Base-by-base conservation (phyloP, 2,888 invertebrate species). In the Coronaproctus castanopsis region DNA sequence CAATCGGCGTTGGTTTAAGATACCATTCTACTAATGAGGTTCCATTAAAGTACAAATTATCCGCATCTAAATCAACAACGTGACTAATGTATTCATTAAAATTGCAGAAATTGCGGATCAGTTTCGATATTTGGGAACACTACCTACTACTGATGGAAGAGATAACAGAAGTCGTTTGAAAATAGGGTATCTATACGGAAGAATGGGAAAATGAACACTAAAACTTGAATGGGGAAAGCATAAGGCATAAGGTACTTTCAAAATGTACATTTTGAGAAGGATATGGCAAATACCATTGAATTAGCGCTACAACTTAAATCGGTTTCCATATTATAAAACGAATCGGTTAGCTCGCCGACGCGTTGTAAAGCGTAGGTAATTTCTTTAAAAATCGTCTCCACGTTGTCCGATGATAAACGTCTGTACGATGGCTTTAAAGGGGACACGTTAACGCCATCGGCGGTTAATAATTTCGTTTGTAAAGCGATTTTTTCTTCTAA, bases 401-500 rank as follows among this genome's bases (percentile, higher is more conserved):
- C 82, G 71, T 88, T 87, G 53, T 87, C 87, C 21, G 71, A 71
- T 21, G 87, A 82, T 60, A 88, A 73, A 66, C 86, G 80, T 66
- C 84, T 78, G 72, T 89, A 86, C 66, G 83, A 85, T 0, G 84
- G 83, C 22, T 77, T 72, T 72, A 78, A 69, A 68, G 79, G 65
- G 69, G 76, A 69, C 70, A 82, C 71, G 62, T 70, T 72, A 3
- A 73, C 67, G 49, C 78, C 78, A 0, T 81, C 80, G n/a, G 82
- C 79, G 1, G 82, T 82, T 54, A 84, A 75, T 68, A 88, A 76
- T 67, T 81, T 83, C 71, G 89, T 76, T 68, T 92, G 87, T 53
- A 92, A 71, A 55, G 82, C 79, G 77, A 90, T 87, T 71, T 92
- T 93, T 68, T 91, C 90, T 70, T 93, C 91, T 55, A 93, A 76